phyloP scores from a whole-genome alignment of 2,888 invertebrate species.

The Steinernema carpocapsae region DNA sequence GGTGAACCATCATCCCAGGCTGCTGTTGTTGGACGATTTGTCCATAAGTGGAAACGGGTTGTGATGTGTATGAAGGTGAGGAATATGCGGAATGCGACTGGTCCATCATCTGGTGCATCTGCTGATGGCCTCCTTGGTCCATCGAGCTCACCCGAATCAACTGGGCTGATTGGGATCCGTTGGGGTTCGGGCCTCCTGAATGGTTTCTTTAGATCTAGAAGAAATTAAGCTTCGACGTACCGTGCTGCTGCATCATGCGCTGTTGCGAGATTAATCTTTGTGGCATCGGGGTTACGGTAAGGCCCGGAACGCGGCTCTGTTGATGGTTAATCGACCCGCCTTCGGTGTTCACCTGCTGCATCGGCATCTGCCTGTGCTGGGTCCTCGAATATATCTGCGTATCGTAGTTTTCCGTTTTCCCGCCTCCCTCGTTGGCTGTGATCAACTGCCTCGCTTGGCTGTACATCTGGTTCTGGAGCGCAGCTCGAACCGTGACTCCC shows the following conservation, averaged over 20 bases:
- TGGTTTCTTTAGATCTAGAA: neutral
- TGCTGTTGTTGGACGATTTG: conserved; percentile 1
- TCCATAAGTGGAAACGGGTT: neutral
- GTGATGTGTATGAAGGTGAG: conserved; percentile 2
- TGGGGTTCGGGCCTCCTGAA: conserved; percentile 15
- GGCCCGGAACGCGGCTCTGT: conserved; percentile 20
- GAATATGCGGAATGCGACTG: conserved; percentile 6
- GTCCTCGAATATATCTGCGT: neutral
- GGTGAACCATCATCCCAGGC: conserved; percentile 17
- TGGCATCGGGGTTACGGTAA: conserved; percentile 27
- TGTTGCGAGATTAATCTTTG: conserved; percentile 2
- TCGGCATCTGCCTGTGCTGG: conserved; percentile 1
- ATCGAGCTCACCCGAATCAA: conserved; percentile 24
- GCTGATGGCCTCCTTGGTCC: neutral
- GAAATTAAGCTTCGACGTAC: neutral
- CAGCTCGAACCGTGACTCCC: conserved; percentile 10
- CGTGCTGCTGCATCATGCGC: neutral
- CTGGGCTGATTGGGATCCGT: conserved; percentile 1
- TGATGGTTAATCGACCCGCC: neutral
- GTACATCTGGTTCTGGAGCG: conserved; percentile 32
- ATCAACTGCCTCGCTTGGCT: conserved; percentile 20
- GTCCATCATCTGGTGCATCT: conserved; percentile 5
- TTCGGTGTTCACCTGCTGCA: neutral
- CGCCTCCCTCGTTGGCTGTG: conserved; percentile 2
- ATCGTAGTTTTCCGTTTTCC: neutral